Evolutionary conservation across 2,113 vertebrate genomes (phyloP).

Genomic region (Azemiops feae): DNA sequence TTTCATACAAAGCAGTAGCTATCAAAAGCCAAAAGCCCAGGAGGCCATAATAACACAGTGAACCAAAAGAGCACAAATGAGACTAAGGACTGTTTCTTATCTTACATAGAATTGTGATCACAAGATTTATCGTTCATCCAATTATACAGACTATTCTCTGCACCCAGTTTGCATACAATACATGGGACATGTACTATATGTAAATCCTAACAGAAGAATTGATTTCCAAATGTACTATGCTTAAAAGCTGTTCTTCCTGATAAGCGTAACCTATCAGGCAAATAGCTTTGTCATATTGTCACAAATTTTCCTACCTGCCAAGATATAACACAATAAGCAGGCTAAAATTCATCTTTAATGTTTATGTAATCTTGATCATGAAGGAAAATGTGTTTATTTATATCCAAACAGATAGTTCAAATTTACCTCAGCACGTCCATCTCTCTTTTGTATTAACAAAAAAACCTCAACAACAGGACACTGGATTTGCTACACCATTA

Average conservation of each 20-base stretch:
- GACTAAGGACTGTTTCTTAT: not conserved
- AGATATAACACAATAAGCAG: not conserved
- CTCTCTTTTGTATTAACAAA: conserved; percentile 51
- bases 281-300: not conserved
- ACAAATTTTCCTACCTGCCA: not conserved
- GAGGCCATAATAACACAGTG: not conserved
- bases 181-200: not conserved
- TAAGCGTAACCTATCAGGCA: not conserved
- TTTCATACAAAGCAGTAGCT: not conserved
- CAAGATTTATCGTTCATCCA: not conserved
- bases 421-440: conserved; percentile 32
- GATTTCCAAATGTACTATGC: not conserved
- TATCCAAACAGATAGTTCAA: conserved; percentile 12
- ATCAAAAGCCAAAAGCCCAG: not conserved
- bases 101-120: not conserved
- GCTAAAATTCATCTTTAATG: not conserved
- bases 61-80: not conserved
- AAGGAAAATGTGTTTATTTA: conserved; percentile 22
- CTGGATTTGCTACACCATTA: conserved; percentile 50
- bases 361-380: not conserved
- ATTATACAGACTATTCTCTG: not conserved
- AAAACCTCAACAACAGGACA: conserved; percentile 37
- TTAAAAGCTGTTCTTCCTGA: not conserved
- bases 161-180: not conserved
- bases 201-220: not conserved